These are phyloP conservation scores for Nematostella vectensis DNA, from an alignment of 92 coral and sea anemone species.

Conservation along the genomic window DNA sequence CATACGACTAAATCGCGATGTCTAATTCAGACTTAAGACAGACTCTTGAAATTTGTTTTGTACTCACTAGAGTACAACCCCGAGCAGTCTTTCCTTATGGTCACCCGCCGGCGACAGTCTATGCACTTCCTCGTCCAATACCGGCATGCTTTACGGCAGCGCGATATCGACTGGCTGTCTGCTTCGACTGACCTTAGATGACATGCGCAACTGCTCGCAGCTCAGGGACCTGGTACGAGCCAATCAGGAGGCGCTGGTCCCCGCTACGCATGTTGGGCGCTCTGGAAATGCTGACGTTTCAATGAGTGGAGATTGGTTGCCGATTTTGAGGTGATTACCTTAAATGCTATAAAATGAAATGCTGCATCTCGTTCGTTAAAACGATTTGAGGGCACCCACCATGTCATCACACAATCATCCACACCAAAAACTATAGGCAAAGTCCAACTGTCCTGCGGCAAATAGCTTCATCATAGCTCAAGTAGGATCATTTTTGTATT, in stretches of 20 bases:
- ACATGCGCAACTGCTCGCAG: slow-evolving; percentile 78
- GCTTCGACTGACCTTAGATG: slow-evolving; percentile 57
- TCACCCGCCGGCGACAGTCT: slow-evolving; percentile 56
- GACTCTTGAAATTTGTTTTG: no score
- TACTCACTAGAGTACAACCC: no score
- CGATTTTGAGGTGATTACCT: slow-evolving; percentile 55
- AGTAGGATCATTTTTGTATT: no score
- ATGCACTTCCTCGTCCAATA: slow-evolving; percentile 46
- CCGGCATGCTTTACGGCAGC: slow-evolving; percentile 61
- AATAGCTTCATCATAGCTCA: no score
- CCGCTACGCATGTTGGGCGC: slow-evolving; percentile 85
- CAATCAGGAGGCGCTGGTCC: slow-evolving; percentile 68
- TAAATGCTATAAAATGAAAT: no score
- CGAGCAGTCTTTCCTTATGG: slow-evolving; percentile 61
- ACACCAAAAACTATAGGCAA: no score
- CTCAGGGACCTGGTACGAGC: slow-evolving; percentile 53
- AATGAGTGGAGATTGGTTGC: slow-evolving; percentile 70
- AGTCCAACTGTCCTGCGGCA: no score
- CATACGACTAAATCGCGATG: no score
- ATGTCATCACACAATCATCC: no score
- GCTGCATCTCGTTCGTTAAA: no score
- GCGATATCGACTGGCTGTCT: slow-evolving; percentile 71
- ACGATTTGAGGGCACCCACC: no score
- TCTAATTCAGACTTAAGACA: no score
- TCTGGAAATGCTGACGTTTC: slow-evolving; percentile 64